Evolutionary conservation across 2,888 invertebrate species (phyloP).

Genomic region (Campoplex nolae): DNA sequence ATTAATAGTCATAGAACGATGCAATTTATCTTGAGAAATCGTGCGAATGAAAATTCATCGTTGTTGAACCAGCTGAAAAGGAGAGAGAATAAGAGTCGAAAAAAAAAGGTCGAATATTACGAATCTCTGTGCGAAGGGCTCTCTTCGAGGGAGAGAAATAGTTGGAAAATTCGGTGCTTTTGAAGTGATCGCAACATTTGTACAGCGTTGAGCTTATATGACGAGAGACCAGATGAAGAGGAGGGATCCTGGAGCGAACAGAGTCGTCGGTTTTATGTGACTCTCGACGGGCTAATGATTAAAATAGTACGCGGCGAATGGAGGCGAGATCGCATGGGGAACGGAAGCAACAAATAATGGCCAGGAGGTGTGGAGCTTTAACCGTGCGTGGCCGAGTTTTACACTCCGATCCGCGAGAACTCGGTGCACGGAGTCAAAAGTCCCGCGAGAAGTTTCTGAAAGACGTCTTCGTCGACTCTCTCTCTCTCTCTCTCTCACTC

Average conservation of each 20-base stretch:
- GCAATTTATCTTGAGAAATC: slow-evolving; percentile 54
- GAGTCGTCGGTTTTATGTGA: slow-evolving; percentile 59
- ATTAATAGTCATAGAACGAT: slow-evolving; percentile 72
- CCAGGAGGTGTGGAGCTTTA: slow-evolving; percentile 82
- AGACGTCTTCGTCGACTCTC: slow-evolving; percentile 15
- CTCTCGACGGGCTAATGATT: slow-evolving; percentile 58
- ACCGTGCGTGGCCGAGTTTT: slow-evolving; percentile 80
- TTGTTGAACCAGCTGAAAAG: slow-evolving; percentile 24
- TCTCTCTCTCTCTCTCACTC: slow-evolving; percentile 16
- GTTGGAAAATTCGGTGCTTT: slow-evolving; percentile 74
- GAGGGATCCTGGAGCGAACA: slow-evolving; percentile 55
- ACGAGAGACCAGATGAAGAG: slow-evolving; percentile 16
- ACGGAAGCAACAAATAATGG: slow-evolving; percentile 84
- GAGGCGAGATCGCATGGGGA: slow-evolving; percentile 75
- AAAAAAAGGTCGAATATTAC: not conserved
- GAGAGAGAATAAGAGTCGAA: not conserved
- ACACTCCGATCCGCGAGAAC: slow-evolving; percentile 63
- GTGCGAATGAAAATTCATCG: slow-evolving; percentile 38
- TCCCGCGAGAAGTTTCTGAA: slow-evolving; percentile 57
- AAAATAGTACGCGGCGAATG: slow-evolving; percentile 67
- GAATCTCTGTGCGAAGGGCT: not conserved
- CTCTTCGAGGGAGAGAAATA: not conserved
- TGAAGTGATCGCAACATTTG: slow-evolving; percentile 65
- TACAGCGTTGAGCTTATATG: slow-evolving; percentile 29
- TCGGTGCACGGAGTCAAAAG: slow-evolving; percentile 18